These are phyloP conservation scores for Rhodophaea formosa DNA, from an alignment of 2,888 invertebrate species.

Conservation along the genomic window DNA sequence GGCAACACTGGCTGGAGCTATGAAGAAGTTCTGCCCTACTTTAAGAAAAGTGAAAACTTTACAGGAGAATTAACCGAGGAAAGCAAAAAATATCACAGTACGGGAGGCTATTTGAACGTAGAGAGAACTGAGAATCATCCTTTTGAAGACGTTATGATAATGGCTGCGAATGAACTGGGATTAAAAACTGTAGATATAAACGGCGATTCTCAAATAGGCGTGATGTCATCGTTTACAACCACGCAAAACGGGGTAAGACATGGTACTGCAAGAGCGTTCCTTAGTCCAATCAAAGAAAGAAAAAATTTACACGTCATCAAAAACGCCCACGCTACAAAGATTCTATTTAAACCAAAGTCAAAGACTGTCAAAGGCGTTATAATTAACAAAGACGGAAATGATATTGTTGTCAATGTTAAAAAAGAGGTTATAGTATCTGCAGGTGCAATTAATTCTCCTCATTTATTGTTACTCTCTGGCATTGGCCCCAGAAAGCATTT, in stretches of 20 bases:
- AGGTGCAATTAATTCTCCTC: constrained; percentile 75
- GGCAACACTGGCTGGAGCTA: constrained; percentile 82
- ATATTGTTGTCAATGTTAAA: constrained; percentile 51
- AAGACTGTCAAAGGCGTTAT: constrained; percentile 67
- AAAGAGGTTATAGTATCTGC: constrained; percentile 78
- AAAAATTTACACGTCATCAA: constrained; percentile 71
- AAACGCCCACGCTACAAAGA: constrained; percentile 73
- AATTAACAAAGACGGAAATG: constrained; percentile 51
- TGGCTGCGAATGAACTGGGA: constrained; percentile 69
- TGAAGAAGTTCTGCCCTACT: constrained; percentile 72
- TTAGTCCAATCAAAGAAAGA: constrained; percentile 57
- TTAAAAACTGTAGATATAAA: constrained; percentile 55
- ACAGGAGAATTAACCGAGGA: constrained; percentile 33
- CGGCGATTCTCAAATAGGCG: constrained; percentile 70
- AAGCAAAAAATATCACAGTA: constrained; percentile 49
- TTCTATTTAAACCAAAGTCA: constrained; percentile 73
- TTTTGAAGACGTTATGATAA: constrained; percentile 49
- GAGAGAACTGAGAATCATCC: constrained; percentile 41
- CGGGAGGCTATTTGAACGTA: constrained; percentile 61
- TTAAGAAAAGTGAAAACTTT: constrained; percentile 75
- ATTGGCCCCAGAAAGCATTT: constrained; percentile 72
- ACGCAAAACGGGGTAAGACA: constrained; percentile 68
- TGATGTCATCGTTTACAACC: constrained; percentile 63
- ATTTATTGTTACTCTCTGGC: constrained; percentile 75
- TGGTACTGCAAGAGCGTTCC: constrained; percentile 78